Percentiles rank a stretch among this genome's conserved stretches.
phyloP scores from a whole-genome alignment of 2,888 invertebrate genomes.

The Drosophila merina region DNA sequence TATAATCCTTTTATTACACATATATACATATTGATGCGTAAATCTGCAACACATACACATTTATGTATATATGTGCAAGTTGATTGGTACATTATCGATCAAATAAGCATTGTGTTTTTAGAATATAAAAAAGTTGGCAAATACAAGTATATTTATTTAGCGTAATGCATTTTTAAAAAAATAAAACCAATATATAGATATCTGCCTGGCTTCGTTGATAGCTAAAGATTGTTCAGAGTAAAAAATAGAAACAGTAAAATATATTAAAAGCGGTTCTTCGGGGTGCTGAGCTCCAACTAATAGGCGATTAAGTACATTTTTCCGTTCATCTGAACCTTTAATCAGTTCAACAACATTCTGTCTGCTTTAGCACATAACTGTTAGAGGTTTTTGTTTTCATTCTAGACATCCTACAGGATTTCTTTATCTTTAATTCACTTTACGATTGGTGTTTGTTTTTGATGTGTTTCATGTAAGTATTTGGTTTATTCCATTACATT shows the following conservation, averaged over 20 bases:
- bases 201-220: conserved; percentile 12
- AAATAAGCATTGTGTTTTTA: conserved; percentile 28
- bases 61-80: conserved; percentile 32
- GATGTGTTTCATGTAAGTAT: background rate
- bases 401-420: conserved; percentile 4
- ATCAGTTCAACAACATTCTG: conserved; percentile 2
- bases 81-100: conserved; percentile 26
- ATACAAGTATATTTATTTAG: conserved; percentile 22
- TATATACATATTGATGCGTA: conserved; percentile 6
- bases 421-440: background rate
- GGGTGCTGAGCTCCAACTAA: conserved; percentile 14
- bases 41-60: conserved; percentile 21
- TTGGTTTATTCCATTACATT: conserved; percentile 20
- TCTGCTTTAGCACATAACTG: conserved; percentile 19
- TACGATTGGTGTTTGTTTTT: background rate
- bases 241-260: conserved; percentile 9
- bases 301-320: conserved; percentile 37
- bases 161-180: background rate
- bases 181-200: conserved; percentile 17
- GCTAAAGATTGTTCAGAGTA: conserved; percentile 8
- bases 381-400: conserved; percentile 6
- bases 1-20: conserved; percentile 31
- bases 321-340: conserved; percentile 8
- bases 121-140: conserved; percentile 27
- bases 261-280: background rate